Conservation (phyloP, 2,888 invertebrate species). For the Dastarcus helophoroides region DNA sequence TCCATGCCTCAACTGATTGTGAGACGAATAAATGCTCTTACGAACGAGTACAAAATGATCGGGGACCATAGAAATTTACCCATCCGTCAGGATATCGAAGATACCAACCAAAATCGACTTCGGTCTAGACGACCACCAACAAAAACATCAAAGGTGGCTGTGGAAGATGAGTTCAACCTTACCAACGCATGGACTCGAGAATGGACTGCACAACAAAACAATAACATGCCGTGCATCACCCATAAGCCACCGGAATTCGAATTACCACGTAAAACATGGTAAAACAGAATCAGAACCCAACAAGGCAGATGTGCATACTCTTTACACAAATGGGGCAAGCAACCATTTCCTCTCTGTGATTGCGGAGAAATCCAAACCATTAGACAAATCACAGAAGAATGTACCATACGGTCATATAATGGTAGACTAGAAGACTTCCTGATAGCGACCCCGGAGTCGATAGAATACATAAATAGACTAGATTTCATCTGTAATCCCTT, state of each 20-base stretch:
- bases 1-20: conserved; percentile 10
- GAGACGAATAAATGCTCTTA: conserved; percentile 11
- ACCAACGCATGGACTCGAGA: conserved; percentile 3
- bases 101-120: conserved; percentile 4
- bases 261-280: conserved; percentile 6
- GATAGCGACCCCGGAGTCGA: too few species aligned
- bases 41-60: conserved; percentile 11
- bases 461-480: too few species aligned
- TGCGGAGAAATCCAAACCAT: conserved; percentile 3
- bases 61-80: conserved; percentile 10
- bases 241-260: conserved; percentile 4
- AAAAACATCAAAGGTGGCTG: conserved; percentile 2
- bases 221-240: conserved; percentile 4
- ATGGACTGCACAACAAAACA: conserved; percentile 3
- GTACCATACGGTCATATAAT: too few species aligned
- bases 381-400: too few species aligned
- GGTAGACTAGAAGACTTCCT: too few species aligned
- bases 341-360: conserved; percentile 1
- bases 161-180: conserved; percentile 7
- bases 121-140: conserved; percentile 10
- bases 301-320: background rate
- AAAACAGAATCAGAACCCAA: conserved; percentile 6
- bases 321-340: conserved; percentile 4
- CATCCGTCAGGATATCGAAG: conserved; percentile 12
- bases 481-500: too few species aligned